These are phyloP conservation scores for Drosophila obscura DNA, from an alignment of 1,140 invertebrate species.

Conservation along the genomic window DNA sequence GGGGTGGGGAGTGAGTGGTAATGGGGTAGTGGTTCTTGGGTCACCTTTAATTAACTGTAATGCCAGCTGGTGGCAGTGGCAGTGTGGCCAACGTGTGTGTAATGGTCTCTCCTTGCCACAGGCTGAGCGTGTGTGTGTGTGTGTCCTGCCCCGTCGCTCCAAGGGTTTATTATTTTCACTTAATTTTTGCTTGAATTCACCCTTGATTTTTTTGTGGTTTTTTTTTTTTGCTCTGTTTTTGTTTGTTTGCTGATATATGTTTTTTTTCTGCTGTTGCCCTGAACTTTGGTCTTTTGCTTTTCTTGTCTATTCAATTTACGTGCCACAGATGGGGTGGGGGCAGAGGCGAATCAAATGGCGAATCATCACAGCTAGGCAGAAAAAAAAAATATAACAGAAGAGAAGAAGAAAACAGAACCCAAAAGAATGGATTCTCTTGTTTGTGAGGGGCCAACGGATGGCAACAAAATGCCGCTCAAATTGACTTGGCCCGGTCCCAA, in stretches of 20 bases:
- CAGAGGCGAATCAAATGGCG: conserved; percentile 59
- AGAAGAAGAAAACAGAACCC: conserved; percentile 5
- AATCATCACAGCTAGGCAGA: conserved; percentile 69
- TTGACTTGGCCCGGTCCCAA: conserved; percentile 50
- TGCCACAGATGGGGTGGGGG: conserved; percentile 26
- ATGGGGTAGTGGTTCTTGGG: too few species aligned
- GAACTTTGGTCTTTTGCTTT: conserved; percentile 32
- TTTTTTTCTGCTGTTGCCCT: conserved; percentile 40
- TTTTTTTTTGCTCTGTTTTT: conserved; percentile 3
- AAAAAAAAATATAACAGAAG: conserved; percentile 24
- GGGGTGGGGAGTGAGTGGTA: not conserved
- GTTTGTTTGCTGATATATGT: conserved; percentile 2
- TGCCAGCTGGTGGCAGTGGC: conserved; percentile 32
- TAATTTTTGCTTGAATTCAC: conserved; percentile 71
- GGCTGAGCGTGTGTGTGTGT: conserved; percentile 9
- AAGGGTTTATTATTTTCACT: conserved; percentile 78
- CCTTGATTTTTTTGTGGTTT: conserved; percentile 18
- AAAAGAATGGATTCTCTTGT: conserved; percentile 45
- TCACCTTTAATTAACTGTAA: conserved; percentile 75
- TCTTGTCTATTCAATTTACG: conserved; percentile 60
- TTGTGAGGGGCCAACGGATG: conserved; percentile 32
- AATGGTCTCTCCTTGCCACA: conserved; percentile 13
- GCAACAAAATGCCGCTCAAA: conserved; percentile 55
- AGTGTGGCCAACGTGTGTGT: conserved; percentile 38
- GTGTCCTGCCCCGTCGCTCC: conserved; percentile 11